Conservation (phyloP, 2,797 vertebrate genomes). For the Brotula barbata region DNA sequence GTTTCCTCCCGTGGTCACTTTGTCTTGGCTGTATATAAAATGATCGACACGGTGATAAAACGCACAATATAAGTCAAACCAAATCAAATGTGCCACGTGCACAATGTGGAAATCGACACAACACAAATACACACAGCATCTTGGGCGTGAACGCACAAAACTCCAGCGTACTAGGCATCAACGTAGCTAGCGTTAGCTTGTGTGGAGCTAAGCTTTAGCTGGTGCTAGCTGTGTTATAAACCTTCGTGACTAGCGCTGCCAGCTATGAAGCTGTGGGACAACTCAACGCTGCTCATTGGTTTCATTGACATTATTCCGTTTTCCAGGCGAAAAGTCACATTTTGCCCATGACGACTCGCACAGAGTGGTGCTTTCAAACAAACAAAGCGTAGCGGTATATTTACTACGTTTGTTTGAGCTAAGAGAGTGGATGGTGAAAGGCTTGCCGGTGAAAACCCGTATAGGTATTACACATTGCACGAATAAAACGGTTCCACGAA, state of each 20-base stretch:
- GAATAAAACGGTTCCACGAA: background rate
- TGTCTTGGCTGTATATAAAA: conserved; percentile 1
- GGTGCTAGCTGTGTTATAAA: conserved; percentile 41
- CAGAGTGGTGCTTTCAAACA: conserved; percentile 16
- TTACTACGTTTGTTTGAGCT: conserved; percentile 19
- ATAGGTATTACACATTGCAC: background rate
- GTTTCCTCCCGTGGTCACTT: conserved; percentile 21
- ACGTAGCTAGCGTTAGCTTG: conserved; percentile 56
- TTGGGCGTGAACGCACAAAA: conserved; percentile 69
- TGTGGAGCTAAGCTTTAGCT: conserved; percentile 57
- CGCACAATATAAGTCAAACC: conserved; percentile 15
- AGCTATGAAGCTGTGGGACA: background rate
- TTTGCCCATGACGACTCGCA: conserved; percentile 1
- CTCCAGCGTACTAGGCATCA: conserved; percentile 42
- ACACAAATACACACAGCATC: conserved; percentile 37
- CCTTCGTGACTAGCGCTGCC: conserved; percentile 7
- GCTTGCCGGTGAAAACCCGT: conserved; percentile 45
- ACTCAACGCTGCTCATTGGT: background rate
- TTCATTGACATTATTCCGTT: background rate
- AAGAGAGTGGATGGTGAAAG: conserved; percentile 32
- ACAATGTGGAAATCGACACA: conserved; percentile 58
- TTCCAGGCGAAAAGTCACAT: background rate
- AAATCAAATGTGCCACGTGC: conserved; percentile 64
- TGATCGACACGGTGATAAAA: background rate
- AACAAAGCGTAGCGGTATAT: conserved; percentile 33